These are phyloP conservation scores for Acrobasis suavella DNA, from an alignment of 2,888 invertebrate species.

Conservation along the genomic window DNA sequence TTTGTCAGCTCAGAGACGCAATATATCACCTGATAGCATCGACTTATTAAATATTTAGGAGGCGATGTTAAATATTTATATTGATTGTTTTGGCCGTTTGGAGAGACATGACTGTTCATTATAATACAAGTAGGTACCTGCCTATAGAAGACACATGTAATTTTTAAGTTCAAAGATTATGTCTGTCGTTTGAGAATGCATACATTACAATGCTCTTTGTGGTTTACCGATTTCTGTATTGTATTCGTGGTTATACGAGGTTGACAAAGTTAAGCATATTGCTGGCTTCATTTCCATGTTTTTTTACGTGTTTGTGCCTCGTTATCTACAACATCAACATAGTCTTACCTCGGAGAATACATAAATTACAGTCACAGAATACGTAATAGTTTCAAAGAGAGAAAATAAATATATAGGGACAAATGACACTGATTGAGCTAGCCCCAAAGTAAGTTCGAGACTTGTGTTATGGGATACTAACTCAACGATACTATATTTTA, in stretches of 20 bases:
- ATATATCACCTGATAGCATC: conserved; percentile 42
- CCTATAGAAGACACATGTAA: conserved; percentile 7
- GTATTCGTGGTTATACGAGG: not conserved
- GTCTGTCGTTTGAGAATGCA: conserved; percentile 2
- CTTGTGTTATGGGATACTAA: no score
- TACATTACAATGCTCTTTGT: not conserved
- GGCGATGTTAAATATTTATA: conserved; percentile 34
- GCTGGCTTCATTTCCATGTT: not conserved
- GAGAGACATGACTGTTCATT: conserved; percentile 6
- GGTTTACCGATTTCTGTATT: not conserved
- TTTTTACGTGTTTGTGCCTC: no score
- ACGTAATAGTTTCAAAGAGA: no score
- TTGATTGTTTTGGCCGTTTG: conserved; percentile 27
- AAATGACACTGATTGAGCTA: no score
- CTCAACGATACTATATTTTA: no score
- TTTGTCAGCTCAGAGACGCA: conserved; percentile 39
- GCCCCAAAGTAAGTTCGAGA: no score
- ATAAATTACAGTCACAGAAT: no score
- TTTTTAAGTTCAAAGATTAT: conserved; percentile 16
- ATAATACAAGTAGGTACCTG: no score
- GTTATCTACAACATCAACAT: no score
- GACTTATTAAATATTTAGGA: conserved; percentile 42
- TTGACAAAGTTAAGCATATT: not conserved
- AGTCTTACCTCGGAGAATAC: no score
- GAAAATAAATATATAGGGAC: no score